Base-by-base conservation (phyloP, 1,140 invertebrate genomes). In the Drosophila sucinea region DNA sequence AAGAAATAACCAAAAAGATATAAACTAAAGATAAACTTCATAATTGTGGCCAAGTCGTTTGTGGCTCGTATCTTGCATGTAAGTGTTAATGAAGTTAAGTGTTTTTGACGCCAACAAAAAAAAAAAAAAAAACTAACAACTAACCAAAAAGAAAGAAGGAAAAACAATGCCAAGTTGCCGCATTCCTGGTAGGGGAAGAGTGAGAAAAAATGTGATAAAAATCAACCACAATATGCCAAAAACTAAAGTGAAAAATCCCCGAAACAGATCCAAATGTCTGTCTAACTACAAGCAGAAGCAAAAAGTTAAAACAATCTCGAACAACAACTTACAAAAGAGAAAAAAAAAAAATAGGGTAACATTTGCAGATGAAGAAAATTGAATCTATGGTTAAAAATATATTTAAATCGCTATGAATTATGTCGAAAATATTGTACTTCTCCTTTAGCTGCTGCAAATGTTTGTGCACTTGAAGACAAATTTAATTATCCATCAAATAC, bases 51-150 rank as follows among this genome's bases (percentile, higher is more conserved):
- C 65, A 76, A 73, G 78, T 73, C 67, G 75, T 57, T 81, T 32
- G 62, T 62, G 41, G 57, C 40, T 65, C 80, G 73, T 90, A 84
- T 89, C 84, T 89, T 63, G 74, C 84, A 84, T 89, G 84, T 89
- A 89, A 89, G 84, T 89, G 84, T 89, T 89, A 89, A 89, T 89
- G 84, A 89, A 89, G 84, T 79, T 89, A 89, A 89, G 84, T 90
- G 84, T 89, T 89, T 89, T 89, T 84, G 80, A 84, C 80, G 84
- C 77, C 70, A 78, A 83, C 70, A 69, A 72, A 44, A n/a, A 44
- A 51, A 23, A 51, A 51, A 23, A 51, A 51, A 17, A 41, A 23
- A 1, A 47, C 5, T 17, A 25, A 47, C 23, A 79, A 63, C 47
- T 8, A 62, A 29, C 11, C 51, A 40, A n/a, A 63, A 30, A 47